phyloP scores from a whole-genome alignment of 2,888 invertebrate species.

The Podotricha telesiphe region DNA sequence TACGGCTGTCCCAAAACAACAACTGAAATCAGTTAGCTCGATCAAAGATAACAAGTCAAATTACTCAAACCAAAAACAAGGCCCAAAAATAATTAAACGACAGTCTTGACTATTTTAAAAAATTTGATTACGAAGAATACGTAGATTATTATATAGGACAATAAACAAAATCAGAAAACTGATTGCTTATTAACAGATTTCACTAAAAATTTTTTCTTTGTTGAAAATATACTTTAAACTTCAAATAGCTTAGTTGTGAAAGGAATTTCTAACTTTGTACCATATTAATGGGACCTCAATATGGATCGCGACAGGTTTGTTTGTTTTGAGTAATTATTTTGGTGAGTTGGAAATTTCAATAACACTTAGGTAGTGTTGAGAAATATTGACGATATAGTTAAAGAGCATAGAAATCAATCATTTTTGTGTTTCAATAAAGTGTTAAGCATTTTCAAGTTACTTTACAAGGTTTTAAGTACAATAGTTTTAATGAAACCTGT shows the following conservation, averaged over 20 bases:
- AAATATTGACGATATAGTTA: conserved; percentile 36
- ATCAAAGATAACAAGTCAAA: no score
- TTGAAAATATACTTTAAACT: neutral
- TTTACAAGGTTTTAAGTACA: neutral
- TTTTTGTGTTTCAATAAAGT: no score
- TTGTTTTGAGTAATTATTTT: conserved; percentile 35
- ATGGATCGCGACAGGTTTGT: conserved; percentile 17
- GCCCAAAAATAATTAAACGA: neutral
- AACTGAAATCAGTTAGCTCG: no score
- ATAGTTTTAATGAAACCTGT: no score
- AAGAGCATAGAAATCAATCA: conserved; percentile 18
- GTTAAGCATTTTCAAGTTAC: no score
- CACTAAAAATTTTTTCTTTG: neutral
- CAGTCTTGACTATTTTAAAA: no score
- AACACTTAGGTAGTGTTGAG: conserved; percentile 22
- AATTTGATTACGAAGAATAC: no score
- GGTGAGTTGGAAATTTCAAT: conserved; percentile 31
- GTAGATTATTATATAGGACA: no score
- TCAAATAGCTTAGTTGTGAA: neutral
- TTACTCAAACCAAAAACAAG: neutral
- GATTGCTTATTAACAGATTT: neutral
- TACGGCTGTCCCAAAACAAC: no score
- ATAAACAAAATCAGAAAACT: no score
- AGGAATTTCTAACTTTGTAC: conserved; percentile 4
- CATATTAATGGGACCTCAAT: conserved; percentile 3